These are phyloP conservation scores for Silvanus unidentatus DNA, from an alignment of 2,888 invertebrate genomes.

Conservation along the genomic window DNA sequence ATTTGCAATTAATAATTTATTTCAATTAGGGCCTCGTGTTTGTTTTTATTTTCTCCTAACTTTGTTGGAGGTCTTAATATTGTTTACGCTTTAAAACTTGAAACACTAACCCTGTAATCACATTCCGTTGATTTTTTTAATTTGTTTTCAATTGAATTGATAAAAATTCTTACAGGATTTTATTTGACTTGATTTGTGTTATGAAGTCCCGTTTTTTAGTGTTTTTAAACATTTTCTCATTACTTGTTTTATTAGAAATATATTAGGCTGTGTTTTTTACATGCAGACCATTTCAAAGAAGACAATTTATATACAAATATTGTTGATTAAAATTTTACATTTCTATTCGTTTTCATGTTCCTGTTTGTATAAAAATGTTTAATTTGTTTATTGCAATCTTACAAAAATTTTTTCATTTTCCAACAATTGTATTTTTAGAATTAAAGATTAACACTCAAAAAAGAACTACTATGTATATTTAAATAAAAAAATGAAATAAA, in stretches of 20 bases:
- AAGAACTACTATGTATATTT: no score
- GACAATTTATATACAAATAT: conserved; percentile 10
- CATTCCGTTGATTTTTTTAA: neutral
- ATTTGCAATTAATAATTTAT: no score
- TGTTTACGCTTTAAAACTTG: neutral
- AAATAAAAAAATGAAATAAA: conserved; percentile 3
- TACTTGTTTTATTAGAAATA: conserved; percentile 11
- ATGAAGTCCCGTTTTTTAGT: no score
- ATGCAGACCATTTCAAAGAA: conserved; percentile 22
- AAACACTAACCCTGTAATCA: neutral
- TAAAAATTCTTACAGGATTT: neutral
- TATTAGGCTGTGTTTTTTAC: conserved; percentile 29
- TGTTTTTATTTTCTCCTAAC: no score
- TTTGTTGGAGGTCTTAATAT: no score
- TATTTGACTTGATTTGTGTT: neutral
- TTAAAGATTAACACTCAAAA: neutral
- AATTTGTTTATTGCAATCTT: no score
- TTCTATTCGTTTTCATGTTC: conserved; percentile 7
- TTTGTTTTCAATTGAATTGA: neutral
- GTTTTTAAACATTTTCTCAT: conserved; percentile 11
- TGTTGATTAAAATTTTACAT: conserved; percentile 1
- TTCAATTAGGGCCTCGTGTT: no score
- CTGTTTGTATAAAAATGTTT: conserved; percentile 7
- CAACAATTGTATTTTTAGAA: neutral
- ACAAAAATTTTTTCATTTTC: no score